phyloP scores from a whole-genome alignment of 92 coral and sea anemone genomes.

The Muricea muricata region DNA sequence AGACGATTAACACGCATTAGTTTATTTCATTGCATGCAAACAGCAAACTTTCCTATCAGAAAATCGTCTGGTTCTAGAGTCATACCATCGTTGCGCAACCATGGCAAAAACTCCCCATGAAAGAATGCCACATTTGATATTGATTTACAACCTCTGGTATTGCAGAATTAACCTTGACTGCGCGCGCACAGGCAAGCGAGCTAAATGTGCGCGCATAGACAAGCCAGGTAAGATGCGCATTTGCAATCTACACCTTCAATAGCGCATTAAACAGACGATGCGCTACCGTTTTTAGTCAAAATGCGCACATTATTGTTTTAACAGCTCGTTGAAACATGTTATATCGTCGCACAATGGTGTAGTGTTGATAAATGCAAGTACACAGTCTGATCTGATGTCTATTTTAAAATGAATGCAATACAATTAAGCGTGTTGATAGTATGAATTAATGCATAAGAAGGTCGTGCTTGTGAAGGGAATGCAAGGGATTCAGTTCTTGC shows the following conservation, averaged over 20 bases:
- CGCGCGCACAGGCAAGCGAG: not conserved
- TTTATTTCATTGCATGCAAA: no score
- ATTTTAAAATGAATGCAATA: not conserved
- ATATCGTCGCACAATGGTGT: not conserved
- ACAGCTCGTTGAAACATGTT: not conserved
- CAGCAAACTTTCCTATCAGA: no score
- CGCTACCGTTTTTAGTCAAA: not conserved
- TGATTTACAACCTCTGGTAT: no score
- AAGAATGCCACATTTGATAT: no score
- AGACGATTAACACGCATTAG: no score
- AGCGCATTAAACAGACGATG: not conserved
- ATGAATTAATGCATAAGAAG: not conserved
- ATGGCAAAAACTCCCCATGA: no score
- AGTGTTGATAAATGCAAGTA: not conserved
- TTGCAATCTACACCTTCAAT: not conserved
- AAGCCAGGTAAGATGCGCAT: not conserved
- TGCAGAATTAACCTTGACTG: no score
- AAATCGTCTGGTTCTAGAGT: no score
- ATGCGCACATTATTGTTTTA: not conserved
- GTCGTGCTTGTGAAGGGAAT: not conserved
- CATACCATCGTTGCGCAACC: no score
- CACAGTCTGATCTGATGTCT: not conserved
- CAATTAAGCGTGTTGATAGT: not conserved
- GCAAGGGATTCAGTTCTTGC: not conserved
- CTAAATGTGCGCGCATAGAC: not conserved